Evolutionary conservation across 2,113 vertebrate species (phyloP).

Genomic region (Pseudolaguvia tuberculata): DNA sequence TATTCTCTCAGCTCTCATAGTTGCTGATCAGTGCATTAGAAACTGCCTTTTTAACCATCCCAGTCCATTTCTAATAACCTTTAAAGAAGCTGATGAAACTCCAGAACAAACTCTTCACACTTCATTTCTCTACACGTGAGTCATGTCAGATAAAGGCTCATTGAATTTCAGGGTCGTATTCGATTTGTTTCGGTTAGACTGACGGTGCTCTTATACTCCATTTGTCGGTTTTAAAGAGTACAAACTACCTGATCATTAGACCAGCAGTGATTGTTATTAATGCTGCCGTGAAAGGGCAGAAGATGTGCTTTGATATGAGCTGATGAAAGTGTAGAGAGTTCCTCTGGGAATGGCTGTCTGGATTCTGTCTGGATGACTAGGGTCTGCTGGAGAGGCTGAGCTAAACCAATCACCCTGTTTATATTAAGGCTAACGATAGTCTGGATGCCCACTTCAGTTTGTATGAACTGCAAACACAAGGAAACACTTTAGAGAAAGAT

Average conservation of each 20-base stretch:
- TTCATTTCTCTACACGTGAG: neutral
- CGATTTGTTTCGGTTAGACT: conserved; percentile 54
- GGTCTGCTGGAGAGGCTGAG: conserved; percentile 38
- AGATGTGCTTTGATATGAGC: conserved; percentile 70
- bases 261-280: conserved; percentile 65
- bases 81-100: conserved; percentile 44
- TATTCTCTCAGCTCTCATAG: conserved; percentile 6
- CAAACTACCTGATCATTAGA: conserved; percentile 65
- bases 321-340: conserved; percentile 65
- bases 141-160: conserved; percentile 20
- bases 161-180: conserved; percentile 51
- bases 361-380: conserved; percentile 52
- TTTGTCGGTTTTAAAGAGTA: conserved; percentile 69
- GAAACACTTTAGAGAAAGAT: conserved; percentile 33
- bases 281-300: conserved; percentile 63
- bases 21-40: conserved; percentile 9
- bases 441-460: conserved; percentile 39
- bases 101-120: conserved; percentile 28
- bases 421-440: conserved; percentile 20
- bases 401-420: conserved; percentile 15
- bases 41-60: neutral
- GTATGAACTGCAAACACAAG: conserved; percentile 51
- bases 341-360: conserved; percentile 57
- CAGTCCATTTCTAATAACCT: conserved; percentile 17
- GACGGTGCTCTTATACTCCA: conserved; percentile 63